phyloP scores from a whole-genome alignment of 1,140 invertebrate genomes.

The Ctenoplectra terminalis region DNA sequence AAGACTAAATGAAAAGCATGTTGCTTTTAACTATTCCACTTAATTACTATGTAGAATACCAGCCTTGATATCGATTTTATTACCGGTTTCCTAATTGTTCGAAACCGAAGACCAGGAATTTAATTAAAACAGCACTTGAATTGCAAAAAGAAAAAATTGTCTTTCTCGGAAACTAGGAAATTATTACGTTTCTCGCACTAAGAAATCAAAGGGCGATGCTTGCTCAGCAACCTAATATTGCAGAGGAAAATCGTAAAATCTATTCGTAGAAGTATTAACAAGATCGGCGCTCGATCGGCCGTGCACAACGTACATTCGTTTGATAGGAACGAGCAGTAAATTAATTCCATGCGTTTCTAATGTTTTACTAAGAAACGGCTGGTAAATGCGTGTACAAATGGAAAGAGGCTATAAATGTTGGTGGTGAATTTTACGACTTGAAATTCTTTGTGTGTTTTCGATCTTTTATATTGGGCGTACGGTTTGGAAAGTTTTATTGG shows the following conservation, averaged over 20 bases:
- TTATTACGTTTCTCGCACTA: neutral
- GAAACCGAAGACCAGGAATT: no score
- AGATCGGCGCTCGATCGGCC: neutral
- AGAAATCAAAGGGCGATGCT: no score
- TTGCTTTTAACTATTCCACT: no score
- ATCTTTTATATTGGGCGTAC: neutral
- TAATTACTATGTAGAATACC: no score
- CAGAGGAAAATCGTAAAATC: neutral
- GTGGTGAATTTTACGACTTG: neutral
- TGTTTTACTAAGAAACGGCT: neutral
- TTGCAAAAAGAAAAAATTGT: no score
- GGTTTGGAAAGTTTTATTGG: neutral
- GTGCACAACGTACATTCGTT: neutral
- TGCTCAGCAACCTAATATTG: no score
- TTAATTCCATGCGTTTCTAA: neutral
- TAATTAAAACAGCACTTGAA: no score
- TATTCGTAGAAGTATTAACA: neutral
- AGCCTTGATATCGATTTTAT: no score
- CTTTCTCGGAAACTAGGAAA: no score
- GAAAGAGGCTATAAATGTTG: neutral
- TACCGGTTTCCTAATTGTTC: no score
- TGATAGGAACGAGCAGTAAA: neutral
- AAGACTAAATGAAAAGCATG: no score
- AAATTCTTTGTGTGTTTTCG: neutral
- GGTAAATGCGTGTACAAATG: neutral